phyloP scores from a whole-genome alignment of 2,888 invertebrate species.

The Folsomia candida region DNA sequence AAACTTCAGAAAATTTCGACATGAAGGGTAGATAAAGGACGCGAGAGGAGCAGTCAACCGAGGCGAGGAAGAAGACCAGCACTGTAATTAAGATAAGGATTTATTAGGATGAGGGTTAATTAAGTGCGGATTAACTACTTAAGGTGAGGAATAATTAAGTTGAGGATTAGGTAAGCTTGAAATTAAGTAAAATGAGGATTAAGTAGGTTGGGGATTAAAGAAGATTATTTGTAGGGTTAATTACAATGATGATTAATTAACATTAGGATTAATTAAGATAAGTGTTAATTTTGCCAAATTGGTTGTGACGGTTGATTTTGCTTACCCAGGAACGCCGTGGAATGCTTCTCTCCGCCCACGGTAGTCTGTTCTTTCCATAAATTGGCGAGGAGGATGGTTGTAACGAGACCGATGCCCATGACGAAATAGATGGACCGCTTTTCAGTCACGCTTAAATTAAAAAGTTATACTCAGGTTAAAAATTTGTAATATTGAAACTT shows the following conservation, averaged over 20 bases:
- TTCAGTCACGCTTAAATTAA: constrained; percentile 52
- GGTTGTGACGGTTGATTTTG: neutral
- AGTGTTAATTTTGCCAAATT: neutral
- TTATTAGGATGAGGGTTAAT: too few species aligned
- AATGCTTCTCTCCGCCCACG: constrained; percentile 58
- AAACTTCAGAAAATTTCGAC: constrained; percentile 66
- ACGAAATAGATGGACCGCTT: constrained; percentile 56
- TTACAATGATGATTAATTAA: neutral
- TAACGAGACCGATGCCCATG: constrained; percentile 54
- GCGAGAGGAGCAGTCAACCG: constrained; percentile 82
- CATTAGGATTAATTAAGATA: neutral
- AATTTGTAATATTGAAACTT: too few species aligned
- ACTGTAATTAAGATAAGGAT: constrained; percentile 48
- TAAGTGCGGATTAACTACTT: too few species aligned
- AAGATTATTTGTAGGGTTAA: too few species aligned
- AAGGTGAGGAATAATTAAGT: too few species aligned
- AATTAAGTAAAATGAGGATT: too few species aligned
- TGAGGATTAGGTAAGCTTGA: too few species aligned
- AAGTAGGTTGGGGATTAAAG: too few species aligned
- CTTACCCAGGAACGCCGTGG: constrained; percentile 45
- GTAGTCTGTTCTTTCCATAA: constrained; percentile 60
- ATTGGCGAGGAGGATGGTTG: constrained; percentile 56
- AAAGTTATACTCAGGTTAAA: too few species aligned
- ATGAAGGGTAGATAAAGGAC: constrained; percentile 83
- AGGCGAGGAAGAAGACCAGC: constrained; percentile 66